Conservation (phyloP, 1,140 invertebrate species). For the Drosophila aff. region DNA sequence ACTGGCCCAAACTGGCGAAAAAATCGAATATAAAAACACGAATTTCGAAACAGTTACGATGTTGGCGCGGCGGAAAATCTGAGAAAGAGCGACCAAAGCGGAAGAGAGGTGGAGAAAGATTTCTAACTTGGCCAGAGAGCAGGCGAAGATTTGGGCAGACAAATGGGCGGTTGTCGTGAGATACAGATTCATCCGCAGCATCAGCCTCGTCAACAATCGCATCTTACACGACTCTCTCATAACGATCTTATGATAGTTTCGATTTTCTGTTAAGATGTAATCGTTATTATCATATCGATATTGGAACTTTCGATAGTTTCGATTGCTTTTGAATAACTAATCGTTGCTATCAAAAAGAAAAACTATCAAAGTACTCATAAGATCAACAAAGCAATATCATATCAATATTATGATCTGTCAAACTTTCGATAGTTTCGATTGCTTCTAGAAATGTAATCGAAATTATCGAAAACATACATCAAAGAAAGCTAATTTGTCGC, state of each 20-base stretch:
- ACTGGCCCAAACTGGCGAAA: conserved; percentile 73
- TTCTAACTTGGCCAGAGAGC: conserved; percentile 8
- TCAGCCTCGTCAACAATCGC: background rate
- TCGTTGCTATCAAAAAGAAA: too few species aligned
- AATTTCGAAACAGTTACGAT: conserved; percentile 72
- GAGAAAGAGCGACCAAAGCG: conserved; percentile 20
- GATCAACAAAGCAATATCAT: too few species aligned
- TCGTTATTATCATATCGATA: too few species aligned
- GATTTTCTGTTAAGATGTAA: too few species aligned
- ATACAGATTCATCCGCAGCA: background rate
- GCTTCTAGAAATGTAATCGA: background rate
- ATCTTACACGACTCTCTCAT: conserved; percentile 16
- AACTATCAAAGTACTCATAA: too few species aligned
- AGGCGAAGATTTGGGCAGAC: conserved; percentile 35
- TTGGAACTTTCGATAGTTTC: too few species aligned
- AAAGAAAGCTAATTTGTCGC: background rate
- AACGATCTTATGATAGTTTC: too few species aligned
- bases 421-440: background rate
- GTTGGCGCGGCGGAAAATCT: conserved; percentile 17
- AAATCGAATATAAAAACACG: conserved; percentile 80
- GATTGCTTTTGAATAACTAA: too few species aligned
- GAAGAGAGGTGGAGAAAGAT: conserved; percentile 25
- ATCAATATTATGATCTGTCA: background rate
- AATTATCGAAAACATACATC: background rate
- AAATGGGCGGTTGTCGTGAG: conserved; percentile 36